A percentile compares a stretch with the other conserved stretches of the same genome.
These are phyloP conservation scores for Theretra japonica DNA, from an alignment of 2,888 invertebrate genomes.

Conservation along the genomic window DNA sequence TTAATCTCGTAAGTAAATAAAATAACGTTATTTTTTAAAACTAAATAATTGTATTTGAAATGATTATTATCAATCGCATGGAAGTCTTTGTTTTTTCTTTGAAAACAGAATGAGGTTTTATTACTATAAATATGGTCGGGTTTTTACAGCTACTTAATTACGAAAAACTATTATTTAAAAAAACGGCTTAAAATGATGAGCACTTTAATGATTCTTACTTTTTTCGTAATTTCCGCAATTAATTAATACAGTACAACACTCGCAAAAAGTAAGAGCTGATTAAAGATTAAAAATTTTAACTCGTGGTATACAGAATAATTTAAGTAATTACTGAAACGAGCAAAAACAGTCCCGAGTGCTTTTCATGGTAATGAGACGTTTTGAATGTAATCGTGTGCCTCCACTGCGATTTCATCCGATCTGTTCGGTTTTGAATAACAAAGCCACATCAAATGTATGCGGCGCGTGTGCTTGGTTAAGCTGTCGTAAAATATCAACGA, in stretches of 20 bases:
- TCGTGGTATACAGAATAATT: neutral
- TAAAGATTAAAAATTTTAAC: neutral
- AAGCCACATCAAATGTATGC: conserved; percentile 11
- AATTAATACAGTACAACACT: neutral
- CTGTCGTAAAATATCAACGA: neutral
- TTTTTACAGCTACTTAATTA: neutral
- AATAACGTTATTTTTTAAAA: too few relatives aligned
- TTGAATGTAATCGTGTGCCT: neutral
- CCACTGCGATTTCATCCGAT: neutral
- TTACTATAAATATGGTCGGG: neutral
- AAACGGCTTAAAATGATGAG: neutral
- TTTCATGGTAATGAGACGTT: neutral
- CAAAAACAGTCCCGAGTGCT: neutral
- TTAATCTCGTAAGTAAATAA: too few relatives aligned
- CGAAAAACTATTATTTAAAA: neutral
- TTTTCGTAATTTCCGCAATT: conserved; percentile 16
- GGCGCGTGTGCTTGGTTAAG: conserved; percentile 15
- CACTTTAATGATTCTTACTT: neutral
- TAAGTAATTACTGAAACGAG: neutral
- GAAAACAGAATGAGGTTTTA: too few relatives aligned
- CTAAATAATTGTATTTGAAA: too few relatives aligned
- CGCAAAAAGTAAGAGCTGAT: neutral
- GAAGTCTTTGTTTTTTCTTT: too few relatives aligned
- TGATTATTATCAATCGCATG: too few relatives aligned
- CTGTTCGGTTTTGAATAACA: neutral